These are phyloP conservation scores for Eugnorisma glareosa DNA, from an alignment of 2,888 invertebrate genomes.

Conservation along the genomic window DNA sequence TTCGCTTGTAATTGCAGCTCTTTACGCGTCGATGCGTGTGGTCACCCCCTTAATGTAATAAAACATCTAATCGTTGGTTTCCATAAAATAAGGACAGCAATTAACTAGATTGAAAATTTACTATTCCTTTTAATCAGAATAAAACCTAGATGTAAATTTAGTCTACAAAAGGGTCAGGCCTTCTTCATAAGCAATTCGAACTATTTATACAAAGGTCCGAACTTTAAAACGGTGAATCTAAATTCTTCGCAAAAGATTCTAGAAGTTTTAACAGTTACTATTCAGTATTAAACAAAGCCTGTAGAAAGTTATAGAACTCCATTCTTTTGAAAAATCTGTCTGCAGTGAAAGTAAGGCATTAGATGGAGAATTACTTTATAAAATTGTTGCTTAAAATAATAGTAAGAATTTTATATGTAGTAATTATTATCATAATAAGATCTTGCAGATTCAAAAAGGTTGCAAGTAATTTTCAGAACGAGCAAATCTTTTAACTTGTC, in stretches of 20 bases:
- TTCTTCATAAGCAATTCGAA: constrained; percentile 17
- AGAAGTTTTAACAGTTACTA: constrained; percentile 63
- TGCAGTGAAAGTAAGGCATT: not conserved
- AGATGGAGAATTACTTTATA: not conserved
- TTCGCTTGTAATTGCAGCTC: not conserved
- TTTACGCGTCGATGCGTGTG: not conserved
- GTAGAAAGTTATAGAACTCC: constrained; percentile 35
- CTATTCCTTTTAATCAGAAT: not conserved
- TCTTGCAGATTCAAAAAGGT: not conserved
- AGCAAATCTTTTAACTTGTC: not conserved
- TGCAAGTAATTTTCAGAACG: not conserved
- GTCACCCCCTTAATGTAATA: not conserved
- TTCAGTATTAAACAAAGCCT: constrained; percentile 50
- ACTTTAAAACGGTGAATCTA: constrained; percentile 31
- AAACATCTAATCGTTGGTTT: not conserved
- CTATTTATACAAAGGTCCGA: constrained; percentile 32
- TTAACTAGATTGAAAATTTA: not conserved
- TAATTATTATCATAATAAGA: not conserved
- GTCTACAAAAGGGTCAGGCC: not conserved
- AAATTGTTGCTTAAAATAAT: not conserved
- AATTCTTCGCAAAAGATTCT: constrained; percentile 44
- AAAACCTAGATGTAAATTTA: constrained; percentile 3
- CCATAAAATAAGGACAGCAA: not conserved
- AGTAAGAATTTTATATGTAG: not conserved
- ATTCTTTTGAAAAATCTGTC: constrained; percentile 30